A percentile compares a stretch with the other conserved stretches of the same genome.
These are phyloP conservation scores for Noctilio leporinus DNA, from an alignment of 2,113 vertebrate genomes.

Conservation along the genomic window DNA sequence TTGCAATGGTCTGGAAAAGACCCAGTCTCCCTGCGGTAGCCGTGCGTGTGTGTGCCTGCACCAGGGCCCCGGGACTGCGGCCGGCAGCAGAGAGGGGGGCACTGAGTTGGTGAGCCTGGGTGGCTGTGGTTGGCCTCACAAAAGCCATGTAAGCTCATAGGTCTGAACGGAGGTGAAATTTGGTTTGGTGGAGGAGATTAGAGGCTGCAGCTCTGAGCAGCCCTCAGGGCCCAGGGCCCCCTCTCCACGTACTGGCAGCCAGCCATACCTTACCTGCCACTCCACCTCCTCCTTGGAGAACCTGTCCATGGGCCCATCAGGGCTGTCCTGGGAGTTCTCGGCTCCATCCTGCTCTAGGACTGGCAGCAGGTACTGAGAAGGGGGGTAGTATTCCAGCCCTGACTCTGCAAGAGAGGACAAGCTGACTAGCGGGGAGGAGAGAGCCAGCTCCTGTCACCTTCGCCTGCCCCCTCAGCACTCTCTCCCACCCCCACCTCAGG, in stretches of 20 bases:
- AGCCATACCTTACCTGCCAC: constrained; percentile 84
- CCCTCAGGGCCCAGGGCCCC: no score
- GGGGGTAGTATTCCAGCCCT: constrained; percentile 88
- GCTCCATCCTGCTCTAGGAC: constrained; percentile 82
- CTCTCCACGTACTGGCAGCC: fast-evolving
- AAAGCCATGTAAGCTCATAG: fast-evolving
- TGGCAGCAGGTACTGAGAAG: constrained; percentile 87
- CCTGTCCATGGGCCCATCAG: constrained; percentile 72
- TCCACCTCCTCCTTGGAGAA: constrained; percentile 74
- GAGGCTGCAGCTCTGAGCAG: not conserved
- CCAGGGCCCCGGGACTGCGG: not conserved
- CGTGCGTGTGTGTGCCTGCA: not conserved
- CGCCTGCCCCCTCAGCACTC: fast-evolving
- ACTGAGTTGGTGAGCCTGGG: not conserved
- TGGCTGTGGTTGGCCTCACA: fast-evolving
- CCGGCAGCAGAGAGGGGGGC: not conserved
- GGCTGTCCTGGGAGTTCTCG: constrained; percentile 72
- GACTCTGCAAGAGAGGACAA: constrained; percentile 79
- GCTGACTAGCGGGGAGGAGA: not conserved
- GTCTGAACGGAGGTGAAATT: not conserved
- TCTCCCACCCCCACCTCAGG: not conserved
- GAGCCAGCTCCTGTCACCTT: not conserved
- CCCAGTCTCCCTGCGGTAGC: not conserved
- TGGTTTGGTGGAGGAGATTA: not conserved
- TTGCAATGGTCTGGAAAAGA: not conserved